These are phyloP conservation scores for Cherax quadricarinatus DNA, from an alignment of 1,140 invertebrate genomes.

Conservation along the genomic window DNA sequence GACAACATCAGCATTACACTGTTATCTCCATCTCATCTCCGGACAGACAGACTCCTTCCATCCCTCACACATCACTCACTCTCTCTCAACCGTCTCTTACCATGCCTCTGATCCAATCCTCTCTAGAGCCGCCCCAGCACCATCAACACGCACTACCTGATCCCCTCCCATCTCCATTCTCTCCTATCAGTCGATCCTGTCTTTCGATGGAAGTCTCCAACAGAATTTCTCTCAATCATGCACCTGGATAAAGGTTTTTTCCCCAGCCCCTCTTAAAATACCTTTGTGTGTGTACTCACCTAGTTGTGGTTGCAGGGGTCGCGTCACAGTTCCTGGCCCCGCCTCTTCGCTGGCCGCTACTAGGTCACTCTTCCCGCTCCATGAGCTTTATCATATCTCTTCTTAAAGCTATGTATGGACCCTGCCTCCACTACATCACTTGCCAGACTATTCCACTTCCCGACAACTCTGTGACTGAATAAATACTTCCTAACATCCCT, in stretches of 20 bases:
- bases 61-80: neutral
- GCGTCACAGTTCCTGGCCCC: too few species aligned
- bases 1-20: neutral
- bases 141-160: neutral
- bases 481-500: too few species aligned
- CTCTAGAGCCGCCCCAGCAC: neutral
- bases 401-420: too few species aligned
- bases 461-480: too few species aligned
- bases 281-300: neutral
- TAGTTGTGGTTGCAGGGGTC: too few species aligned
- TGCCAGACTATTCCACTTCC: too few species aligned
- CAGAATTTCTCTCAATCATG: conserved; percentile 1
- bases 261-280: too few species aligned
- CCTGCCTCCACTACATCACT: too few species aligned
- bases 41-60: neutral
- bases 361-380: too few species aligned
- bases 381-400: too few species aligned
- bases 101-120: neutral
- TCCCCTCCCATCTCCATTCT: neutral
- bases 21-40: neutral
- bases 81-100: neutral
- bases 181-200: neutral
- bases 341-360: too few species aligned
- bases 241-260: neutral
- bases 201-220: neutral